These are phyloP conservation scores for Sympetrum striolatum DNA, from an alignment of 2,888 invertebrate species.

Conservation along the genomic window DNA sequence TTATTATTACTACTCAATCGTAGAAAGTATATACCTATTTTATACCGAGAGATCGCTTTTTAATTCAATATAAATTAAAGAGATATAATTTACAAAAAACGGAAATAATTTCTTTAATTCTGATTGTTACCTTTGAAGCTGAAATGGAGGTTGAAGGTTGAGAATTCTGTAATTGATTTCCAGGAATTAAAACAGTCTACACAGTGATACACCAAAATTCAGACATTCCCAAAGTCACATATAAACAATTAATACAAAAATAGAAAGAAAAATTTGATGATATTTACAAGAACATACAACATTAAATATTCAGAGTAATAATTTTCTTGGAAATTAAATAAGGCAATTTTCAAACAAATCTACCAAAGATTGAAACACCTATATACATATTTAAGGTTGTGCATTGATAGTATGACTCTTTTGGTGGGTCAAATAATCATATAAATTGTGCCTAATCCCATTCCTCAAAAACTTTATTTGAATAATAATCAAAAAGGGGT, in stretches of 20 bases:
- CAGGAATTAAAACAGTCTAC: background rate
- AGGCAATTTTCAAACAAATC: too few species aligned
- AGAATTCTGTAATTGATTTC: background rate
- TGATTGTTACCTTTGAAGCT: constrained; percentile 16
- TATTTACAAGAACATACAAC: background rate
- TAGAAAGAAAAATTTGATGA: background rate
- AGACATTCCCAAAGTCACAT: too few species aligned
- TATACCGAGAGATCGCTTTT: too few species aligned
- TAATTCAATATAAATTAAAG: too few species aligned
- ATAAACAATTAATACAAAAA: too few species aligned
- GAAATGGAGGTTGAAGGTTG: constrained; percentile 15
- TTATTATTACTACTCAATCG: too few species aligned
- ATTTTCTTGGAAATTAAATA: too few species aligned
- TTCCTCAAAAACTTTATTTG: background rate
- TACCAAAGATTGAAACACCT: background rate
- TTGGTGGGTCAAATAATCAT: background rate
- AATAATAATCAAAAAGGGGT: background rate
- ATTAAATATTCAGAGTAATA: background rate
- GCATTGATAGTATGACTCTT: constrained; percentile 8
- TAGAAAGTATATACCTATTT: too few species aligned
- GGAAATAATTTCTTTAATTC: background rate
- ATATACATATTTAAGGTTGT: background rate
- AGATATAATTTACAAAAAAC: too few species aligned
- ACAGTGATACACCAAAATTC: too few species aligned
- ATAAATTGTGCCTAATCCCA: background rate